Percentiles rank a stretch among this genome's conserved stretches.
Conservation (phyloP, 1,140 invertebrate genomes). For the Hesperophylax magnus region DNA sequence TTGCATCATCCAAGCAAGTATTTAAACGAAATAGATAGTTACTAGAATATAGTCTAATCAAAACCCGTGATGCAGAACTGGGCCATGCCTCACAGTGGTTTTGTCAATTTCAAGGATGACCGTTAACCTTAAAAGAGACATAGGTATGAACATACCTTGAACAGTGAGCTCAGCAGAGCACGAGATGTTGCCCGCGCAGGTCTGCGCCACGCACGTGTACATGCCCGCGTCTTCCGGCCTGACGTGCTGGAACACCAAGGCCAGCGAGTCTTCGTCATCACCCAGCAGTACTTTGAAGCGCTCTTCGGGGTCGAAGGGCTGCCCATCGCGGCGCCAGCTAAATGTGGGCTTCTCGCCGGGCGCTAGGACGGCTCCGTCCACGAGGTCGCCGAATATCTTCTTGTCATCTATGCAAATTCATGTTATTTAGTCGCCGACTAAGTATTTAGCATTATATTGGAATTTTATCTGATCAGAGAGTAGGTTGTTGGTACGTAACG, state of each 20-base stretch:
- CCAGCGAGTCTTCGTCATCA: slow-evolving; percentile 93
- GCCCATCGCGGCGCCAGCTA: slow-evolving; percentile 92
- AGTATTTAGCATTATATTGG: slow-evolving; percentile 25
- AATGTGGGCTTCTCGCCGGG: slow-evolving; percentile 87
- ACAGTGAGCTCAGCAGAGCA: slow-evolving; percentile 95
- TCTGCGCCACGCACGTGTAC: slow-evolving; percentile 96
- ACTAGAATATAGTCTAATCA: no score
- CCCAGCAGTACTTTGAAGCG: slow-evolving; percentile 94
- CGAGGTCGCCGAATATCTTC: slow-evolving; percentile 82
- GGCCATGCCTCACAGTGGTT: no score
- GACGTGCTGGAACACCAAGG: slow-evolving; percentile 93
- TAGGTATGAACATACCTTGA: slow-evolving; percentile 76
- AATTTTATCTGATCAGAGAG: not conserved
- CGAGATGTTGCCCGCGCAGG: slow-evolving; percentile 91
- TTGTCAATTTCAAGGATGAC: no score
- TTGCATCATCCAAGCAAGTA: no score
- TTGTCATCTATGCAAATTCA: slow-evolving; percentile 77
- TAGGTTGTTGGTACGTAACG: not conserved
- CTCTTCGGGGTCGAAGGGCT: slow-evolving; percentile 91
- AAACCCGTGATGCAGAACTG: no score
- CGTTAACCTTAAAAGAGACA: no score
- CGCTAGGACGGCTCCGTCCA: slow-evolving; percentile 75
- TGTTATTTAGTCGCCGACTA: slow-evolving; percentile 54
- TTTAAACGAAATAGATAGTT: no score
- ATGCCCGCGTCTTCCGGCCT: slow-evolving; percentile 93